A percentile compares a stretch with the other conserved stretches of the same genome.
phyloP scores from a whole-genome alignment of 2,797 vertebrate genomes.

The Danio kyathit region DNA sequence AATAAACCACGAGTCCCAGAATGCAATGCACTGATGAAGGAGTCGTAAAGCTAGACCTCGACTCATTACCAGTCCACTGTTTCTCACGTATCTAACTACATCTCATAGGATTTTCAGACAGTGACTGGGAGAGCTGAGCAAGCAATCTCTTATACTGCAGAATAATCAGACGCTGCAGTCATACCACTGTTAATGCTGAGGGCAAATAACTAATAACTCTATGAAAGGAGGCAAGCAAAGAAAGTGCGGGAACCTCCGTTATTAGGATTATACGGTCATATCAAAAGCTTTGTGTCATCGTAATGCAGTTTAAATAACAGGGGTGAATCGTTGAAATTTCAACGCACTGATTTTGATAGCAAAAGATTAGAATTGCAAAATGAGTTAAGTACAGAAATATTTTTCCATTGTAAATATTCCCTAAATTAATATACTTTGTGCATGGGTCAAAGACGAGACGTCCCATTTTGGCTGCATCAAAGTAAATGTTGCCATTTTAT shows the following conservation, averaged over 20 bases:
- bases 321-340: background rate
- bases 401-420: background rate
- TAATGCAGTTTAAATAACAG: constrained; percentile 29
- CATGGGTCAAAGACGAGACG: no score
- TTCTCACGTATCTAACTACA: constrained; percentile 36
- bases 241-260: constrained; percentile 25
- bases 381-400: background rate
- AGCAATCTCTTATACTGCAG: constrained; percentile 45
- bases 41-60: constrained; percentile 37
- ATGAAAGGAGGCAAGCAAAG: constrained; percentile 27
- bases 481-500: no score
- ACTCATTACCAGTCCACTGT: constrained; percentile 18
- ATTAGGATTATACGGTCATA: background rate
- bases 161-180: constrained; percentile 33
- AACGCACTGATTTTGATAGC: background rate
- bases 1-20: constrained; percentile 59
- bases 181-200: constrained; percentile 19
- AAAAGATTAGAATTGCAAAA: background rate
- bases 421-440: background rate
- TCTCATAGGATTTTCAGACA: constrained; percentile 37
- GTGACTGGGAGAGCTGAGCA: constrained; percentile 28
- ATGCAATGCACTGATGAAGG: constrained; percentile 53
- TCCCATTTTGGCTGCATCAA: no score
- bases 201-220: background rate
- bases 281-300: background rate